Evolutionary conservation across 1,140 invertebrate species (phyloP), one percentile per base, ranked within the genome.

Genomic region (Caerostris extrusa): DNA sequence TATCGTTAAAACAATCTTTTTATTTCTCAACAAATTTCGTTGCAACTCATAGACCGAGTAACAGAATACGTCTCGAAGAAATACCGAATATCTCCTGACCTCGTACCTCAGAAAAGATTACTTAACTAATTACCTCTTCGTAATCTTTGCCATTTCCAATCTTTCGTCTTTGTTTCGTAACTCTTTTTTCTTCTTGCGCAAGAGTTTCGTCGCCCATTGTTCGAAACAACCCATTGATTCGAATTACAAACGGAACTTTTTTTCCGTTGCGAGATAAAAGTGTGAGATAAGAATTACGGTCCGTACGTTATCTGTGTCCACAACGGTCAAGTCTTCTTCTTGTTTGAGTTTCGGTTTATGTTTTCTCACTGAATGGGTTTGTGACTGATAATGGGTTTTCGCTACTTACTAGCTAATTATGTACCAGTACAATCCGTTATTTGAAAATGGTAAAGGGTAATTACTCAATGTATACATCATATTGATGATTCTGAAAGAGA

Each of bases 141-240:
- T 50, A 19, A 50, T 87, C 58, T 53, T 64, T 87, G 2, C 60
- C 14, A 87, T 64, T 77, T 77, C 34, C 71, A 77, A 77, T 77
- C 53, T 50, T 12, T 77, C 34, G 19, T 87, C 57, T 87, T 87
- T 87, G 8, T 87, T 61, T 8, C 53, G 34, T 17, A 14, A 55
- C 64, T 60, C n/a, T 86, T 86, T 19, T 58, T 17, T 6, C n/a
- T 77, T 58, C 12, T 83, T 83, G 50, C 82, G 82, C 82, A 83
- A 83, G 14, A 57, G 10, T 87, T 87, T 53, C 60, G 57, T 50
- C 85, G n/a, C 34, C 60, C 58, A 87, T 87, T 87, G 85, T 87
- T 64, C 58, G 60, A 64, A 77, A 77, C 71, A 34, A 34, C 12
- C 56, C 17, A 64, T 87, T 87, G 85, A 64, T 64, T 87, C 85